phyloP scores from a whole-genome alignment of 2,888 invertebrate species.

The Tryphoninae sp. region DNA sequence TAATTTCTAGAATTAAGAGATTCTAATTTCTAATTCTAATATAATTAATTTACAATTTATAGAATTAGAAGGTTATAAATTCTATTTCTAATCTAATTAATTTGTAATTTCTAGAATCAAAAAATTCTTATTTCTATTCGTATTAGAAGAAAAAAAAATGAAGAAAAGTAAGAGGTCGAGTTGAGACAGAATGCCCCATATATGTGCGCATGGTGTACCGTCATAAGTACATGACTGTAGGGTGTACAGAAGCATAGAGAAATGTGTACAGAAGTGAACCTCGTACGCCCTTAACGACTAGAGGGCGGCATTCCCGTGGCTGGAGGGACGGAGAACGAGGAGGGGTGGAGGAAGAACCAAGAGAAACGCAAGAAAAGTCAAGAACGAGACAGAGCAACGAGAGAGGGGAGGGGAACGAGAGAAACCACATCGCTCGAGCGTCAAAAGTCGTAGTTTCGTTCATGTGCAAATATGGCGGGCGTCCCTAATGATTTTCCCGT shows the following conservation, averaged over 20 bases:
- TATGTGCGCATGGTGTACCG: conserved; percentile 34
- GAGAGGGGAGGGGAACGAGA: not conserved
- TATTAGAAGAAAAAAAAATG: not conserved
- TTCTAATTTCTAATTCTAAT: too few species aligned
- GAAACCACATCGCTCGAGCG: not conserved
- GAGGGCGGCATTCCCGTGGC: not conserved
- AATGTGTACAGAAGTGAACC: conserved; percentile 20
- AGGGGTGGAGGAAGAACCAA: conserved; percentile 2
- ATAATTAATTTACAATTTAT: too few species aligned
- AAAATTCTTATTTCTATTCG: too few species aligned
- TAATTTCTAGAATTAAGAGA: too few species aligned
- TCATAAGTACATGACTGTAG: conserved; percentile 7
- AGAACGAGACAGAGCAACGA: conserved; percentile 20
- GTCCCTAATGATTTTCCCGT: conserved; percentile 33
- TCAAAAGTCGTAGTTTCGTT: conserved; percentile 25
- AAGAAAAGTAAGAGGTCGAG: not conserved
- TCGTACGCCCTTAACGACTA: conserved; percentile 49
- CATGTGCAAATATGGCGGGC: conserved; percentile 31
- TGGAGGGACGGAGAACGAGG: not conserved
- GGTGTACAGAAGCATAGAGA: conserved; percentile 17
- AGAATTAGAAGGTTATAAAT: too few species aligned
- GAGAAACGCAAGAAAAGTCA: conserved; percentile 39
- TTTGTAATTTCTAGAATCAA: too few species aligned
- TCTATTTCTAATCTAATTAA: too few species aligned
- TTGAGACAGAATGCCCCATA: conserved; percentile 36